A percentile compares a stretch with the other conserved stretches of the same genome.
These are phyloP conservation scores for Sminthurinus aureus DNA, from an alignment of 2,888 invertebrate genomes.

Conservation along the genomic window DNA sequence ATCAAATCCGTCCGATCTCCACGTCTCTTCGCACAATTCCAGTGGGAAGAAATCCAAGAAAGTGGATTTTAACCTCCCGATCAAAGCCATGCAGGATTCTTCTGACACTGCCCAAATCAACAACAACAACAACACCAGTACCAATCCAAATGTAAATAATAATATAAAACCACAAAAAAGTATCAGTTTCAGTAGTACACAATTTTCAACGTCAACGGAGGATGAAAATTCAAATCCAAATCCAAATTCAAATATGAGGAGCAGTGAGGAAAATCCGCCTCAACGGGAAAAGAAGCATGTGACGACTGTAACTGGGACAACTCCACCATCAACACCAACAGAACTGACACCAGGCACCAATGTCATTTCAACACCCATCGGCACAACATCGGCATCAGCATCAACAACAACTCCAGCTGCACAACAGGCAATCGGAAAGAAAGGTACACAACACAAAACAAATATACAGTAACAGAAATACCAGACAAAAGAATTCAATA, in stretches of 20 bases:
- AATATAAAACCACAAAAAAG: neutral
- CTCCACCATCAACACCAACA: neutral
- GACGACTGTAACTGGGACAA: slow-evolving; percentile 1
- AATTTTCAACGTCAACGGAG: neutral
- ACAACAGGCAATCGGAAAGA: neutral
- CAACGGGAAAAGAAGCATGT: slow-evolving; percentile 16
- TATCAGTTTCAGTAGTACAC: neutral
- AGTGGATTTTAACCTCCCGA: slow-evolving; percentile 34
- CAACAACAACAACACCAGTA: neutral
- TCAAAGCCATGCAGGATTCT: neutral
- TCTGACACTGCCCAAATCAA: neutral
- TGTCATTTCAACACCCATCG: neutral
- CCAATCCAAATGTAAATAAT: too few species aligned
- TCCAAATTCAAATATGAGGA: neutral
- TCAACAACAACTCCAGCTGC: neutral
- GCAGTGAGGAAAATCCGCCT: neutral
- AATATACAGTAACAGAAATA: neutral
- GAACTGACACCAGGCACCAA: neutral
- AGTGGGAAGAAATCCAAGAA: slow-evolving; percentile 1
- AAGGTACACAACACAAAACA: neutral
- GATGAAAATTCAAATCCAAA: neutral
- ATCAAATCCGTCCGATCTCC: neutral
- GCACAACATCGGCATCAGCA: neutral
- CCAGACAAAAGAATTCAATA: neutral
- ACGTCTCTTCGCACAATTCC: neutral